Evolutionary conservation across 2,888 invertebrate species (phyloP), one percentile per base, ranked within the genome.

Genomic region (Protula sp.): DNA sequence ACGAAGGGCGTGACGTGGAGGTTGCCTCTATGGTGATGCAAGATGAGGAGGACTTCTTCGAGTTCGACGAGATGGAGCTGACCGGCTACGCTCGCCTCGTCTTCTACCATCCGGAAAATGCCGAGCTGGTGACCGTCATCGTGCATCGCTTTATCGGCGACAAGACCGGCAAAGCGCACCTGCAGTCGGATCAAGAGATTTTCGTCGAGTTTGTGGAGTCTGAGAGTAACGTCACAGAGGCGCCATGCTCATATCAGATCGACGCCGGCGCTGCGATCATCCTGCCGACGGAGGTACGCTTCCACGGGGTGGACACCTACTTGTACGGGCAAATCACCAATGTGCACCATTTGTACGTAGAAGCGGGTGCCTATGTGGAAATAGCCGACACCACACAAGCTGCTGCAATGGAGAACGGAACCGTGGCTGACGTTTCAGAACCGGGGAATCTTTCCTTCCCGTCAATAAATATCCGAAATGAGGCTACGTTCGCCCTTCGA

Each of bases 11-110:
- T 3, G 48, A 59, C 30, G 70, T 71, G 0, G 67, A 69, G 22
- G 73, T 64, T n/a, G 66, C 71, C 3, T 72, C 73, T 1, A 58
- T 74, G 59, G 59, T 74, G 19, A 71, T 70, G 69, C 72, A 72
- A 58, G 60, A 66, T 54, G 48, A 68, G 3, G 67, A 66, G 2
- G 58, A 31, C 3, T 51, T 64, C 27, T 74, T 70, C 59, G 69
- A 70, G 58, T 71, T 74, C 60, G 70, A 73, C 60, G 73, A 72
- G 57, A 64, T 72, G 45, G 70, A 72, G 58, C 65, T 74, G 5
- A 61, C 64, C n/a, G 74, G 74, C 0, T 55, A 59, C 31, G 48
- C 71, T 9, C 51, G 72, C 30, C 68, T 71, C 2, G 47, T 71
- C 9, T 65, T 74, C 54, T 70, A 70, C 53, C 73, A 72, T 55